phyloP scores from a whole-genome alignment of 2,797 vertebrate genomes.

The Cyprinella venusta region DNA sequence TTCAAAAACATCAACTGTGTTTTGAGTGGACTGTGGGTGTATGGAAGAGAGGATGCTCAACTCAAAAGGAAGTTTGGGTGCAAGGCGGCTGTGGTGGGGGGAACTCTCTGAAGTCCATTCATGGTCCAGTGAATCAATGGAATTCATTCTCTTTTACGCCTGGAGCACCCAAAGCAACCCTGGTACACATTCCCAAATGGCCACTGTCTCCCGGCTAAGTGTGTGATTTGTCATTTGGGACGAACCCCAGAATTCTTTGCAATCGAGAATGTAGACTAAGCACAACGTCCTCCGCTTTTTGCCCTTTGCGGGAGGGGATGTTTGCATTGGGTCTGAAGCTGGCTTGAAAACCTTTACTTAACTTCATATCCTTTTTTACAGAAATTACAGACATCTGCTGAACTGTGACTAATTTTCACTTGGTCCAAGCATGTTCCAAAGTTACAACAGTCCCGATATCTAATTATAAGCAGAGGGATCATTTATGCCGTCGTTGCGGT shows the following conservation, averaged over 20 bases:
- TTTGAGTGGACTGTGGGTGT: not conserved
- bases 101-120: conserved; percentile 77
- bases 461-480: conserved; percentile 47
- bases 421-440: conserved; percentile 40
- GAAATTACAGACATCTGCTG: conserved; percentile 52
- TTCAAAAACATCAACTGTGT: conserved; percentile 4
- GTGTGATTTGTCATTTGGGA: conserved; percentile 78
- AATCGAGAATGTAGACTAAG: conserved; percentile 12
- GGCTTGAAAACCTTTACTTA: conserved; percentile 55
- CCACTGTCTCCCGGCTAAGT: conserved; percentile 67
- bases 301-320: conserved; percentile 39
- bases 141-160: conserved; percentile 74
- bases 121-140: conserved; percentile 77
- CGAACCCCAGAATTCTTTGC: conserved; percentile 68
- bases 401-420: conserved; percentile 55
- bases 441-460: conserved; percentile 20
- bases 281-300: conserved; percentile 17
- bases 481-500: conserved; percentile 47
- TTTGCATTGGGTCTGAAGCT: conserved; percentile 38
- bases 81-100: conserved; percentile 43
- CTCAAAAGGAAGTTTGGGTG: conserved; percentile 21
- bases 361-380: conserved; percentile 36
- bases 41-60: conserved; percentile 5
- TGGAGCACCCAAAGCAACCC: conserved; percentile 44
- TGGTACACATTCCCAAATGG: conserved; percentile 51